Conservation (phyloP, 2,113 vertebrate species). For the Corythaeola cristata region DNA sequence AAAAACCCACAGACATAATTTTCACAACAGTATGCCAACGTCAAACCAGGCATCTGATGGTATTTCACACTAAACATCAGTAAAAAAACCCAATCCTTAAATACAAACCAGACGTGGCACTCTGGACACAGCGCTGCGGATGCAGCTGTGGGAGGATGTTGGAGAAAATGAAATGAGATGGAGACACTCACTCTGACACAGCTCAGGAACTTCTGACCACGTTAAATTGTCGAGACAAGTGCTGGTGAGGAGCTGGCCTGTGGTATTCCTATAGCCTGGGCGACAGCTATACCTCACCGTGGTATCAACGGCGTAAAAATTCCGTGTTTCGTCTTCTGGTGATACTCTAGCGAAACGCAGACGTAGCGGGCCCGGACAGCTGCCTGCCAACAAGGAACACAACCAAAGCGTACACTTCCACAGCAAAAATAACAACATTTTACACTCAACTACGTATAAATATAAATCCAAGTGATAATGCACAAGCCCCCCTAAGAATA, state of each 20-base stretch:
- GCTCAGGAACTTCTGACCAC: background rate
- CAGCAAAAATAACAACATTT: background rate
- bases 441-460: fast-evolving
- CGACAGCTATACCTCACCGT: constrained; percentile 38
- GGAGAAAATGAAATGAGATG: fast-evolving
- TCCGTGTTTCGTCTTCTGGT: background rate
- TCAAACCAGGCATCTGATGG: background rate
- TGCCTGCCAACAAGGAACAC: background rate
- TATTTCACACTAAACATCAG: background rate
- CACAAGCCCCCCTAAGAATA: fast-evolving
- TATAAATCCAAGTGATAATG: fast-evolving
- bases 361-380: background rate
- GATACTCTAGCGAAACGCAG: background rate
- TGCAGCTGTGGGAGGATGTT: fast-evolving
- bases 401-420: fast-evolving
- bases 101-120: fast-evolving
- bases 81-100: background rate
- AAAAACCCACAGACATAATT: fast-evolving
- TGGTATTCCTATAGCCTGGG: background rate
- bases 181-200: constrained; percentile 33
- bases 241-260: background rate
- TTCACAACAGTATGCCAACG: fast-evolving
- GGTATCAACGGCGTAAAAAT: background rate
- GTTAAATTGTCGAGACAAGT: background rate
- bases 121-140: fast-evolving